phyloP scores from a whole-genome alignment of 2,888 invertebrate species.

The Philaethria dido region DNA sequence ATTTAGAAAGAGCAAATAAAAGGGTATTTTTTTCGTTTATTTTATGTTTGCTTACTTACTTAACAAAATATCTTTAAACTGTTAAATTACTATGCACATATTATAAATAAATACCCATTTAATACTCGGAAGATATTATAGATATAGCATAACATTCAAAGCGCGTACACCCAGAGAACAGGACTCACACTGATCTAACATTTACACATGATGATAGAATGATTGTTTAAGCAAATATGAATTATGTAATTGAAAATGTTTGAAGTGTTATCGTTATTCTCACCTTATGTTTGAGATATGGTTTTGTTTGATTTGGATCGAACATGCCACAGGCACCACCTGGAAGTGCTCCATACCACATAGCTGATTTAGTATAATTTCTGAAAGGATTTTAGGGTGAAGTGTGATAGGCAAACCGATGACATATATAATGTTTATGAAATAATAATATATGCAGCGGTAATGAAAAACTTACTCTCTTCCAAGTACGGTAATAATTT shows the following conservation, averaged over 20 bases:
- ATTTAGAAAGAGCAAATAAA: conserved; percentile 4
- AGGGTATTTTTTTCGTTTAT: conserved; percentile 3
- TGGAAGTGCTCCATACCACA: conserved; percentile 96
- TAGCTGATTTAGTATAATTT: conserved; percentile 82
- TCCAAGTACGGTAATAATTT: conserved; percentile 94
- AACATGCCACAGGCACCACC: conserved; percentile 97
- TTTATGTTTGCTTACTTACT: not conserved
- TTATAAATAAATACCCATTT: conserved; percentile 1
- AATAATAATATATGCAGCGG: conserved; percentile 1
- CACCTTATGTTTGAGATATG: conserved; percentile 79
- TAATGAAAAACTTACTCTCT: conserved; percentile 65
- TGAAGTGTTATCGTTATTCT: conserved; percentile 33
- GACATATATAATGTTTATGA: conserved; percentile 3
- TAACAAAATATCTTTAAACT: not conserved
- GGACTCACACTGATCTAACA: not conserved
- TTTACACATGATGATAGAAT: conserved; percentile 12
- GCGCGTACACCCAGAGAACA: not conserved
- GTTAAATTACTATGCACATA: not conserved
- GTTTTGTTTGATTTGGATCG: conserved; percentile 94
- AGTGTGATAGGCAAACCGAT: conserved; percentile 15
- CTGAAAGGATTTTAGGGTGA: conserved; percentile 50
- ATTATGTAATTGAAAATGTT: conserved; percentile 11
- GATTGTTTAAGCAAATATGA: conserved; percentile 20
- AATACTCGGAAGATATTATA: not conserved
- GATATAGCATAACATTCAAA: conserved; percentile 1